phyloP scores from a whole-genome alignment of 2,797 vertebrate genomes.

The Hephaestus fuliginosus region DNA sequence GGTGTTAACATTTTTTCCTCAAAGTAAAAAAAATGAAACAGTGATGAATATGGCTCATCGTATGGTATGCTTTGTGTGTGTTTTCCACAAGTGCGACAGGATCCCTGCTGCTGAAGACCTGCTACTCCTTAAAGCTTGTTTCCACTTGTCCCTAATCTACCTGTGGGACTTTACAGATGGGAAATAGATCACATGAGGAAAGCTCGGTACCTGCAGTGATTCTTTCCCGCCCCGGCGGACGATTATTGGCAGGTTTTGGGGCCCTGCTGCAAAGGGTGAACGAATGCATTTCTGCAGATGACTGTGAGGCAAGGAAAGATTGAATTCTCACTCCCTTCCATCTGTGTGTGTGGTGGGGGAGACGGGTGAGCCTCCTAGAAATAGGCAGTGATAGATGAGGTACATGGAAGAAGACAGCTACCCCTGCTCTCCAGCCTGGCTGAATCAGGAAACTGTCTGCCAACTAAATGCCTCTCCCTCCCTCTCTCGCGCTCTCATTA shows the following conservation, averaged over 20 bases:
- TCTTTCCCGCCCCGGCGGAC: conserved; percentile 63
- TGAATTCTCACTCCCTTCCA: conserved; percentile 81
- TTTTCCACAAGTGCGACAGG: conserved; percentile 29
- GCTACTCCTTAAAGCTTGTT: conserved; percentile 35
- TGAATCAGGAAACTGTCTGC: conserved; percentile 87
- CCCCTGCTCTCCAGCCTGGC: conserved; percentile 82
- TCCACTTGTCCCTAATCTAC: conserved; percentile 74
- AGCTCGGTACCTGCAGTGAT: conserved; percentile 73
- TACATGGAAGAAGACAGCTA: conserved; percentile 84
- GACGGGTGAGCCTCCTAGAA: conserved; percentile 78
- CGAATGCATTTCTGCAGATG: conserved; percentile 81
- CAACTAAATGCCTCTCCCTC: conserved; percentile 76
- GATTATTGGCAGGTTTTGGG: conserved; percentile 80
- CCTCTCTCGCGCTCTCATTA: conserved; percentile 74
- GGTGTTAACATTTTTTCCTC: not conserved
- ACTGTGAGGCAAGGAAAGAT: conserved; percentile 83
- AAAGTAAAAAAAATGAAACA: not conserved
- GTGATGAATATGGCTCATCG: not conserved
- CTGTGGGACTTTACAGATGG: conserved; percentile 78
- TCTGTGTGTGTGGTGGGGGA: conserved; percentile 61
- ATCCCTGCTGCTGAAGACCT: conserved; percentile 40
- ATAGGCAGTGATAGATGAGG: conserved; percentile 88
- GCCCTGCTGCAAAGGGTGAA: conserved; percentile 73
- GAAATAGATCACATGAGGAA: conserved; percentile 76
- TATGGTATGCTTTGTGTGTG: not conserved